Conservation (phyloP, 53 echinoderm and acorn worm species). For the Mesocentrotus franciscanus region DNA sequence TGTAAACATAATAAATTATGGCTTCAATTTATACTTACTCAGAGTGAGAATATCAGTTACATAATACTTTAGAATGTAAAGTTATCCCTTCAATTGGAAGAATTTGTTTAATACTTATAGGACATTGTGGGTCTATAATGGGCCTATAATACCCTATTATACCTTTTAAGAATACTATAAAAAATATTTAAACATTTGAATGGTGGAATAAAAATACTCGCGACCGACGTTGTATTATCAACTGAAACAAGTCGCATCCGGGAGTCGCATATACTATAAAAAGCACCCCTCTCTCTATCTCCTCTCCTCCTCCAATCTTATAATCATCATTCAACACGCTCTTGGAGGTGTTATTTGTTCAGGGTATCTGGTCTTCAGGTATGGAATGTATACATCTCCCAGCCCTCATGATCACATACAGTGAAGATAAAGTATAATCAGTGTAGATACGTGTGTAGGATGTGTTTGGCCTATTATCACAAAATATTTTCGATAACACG, state of each 20-base stretch:
- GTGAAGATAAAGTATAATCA: conserved; percentile 19
- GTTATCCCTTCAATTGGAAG: no score
- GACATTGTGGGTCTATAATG: no score
- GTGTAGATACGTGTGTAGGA: not conserved
- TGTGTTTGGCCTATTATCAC: conserved; percentile 36
- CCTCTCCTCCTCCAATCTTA: not conserved
- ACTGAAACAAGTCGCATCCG: not conserved
- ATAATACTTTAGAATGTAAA: no score
- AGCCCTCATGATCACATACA: not conserved
- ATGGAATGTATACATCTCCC: conserved; percentile 13
- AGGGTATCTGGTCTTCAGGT: not conserved
- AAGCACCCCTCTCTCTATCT: not conserved
- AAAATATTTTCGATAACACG: conserved; percentile 20
- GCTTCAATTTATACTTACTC: no score
- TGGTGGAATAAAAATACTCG: not conserved
- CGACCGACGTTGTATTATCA: not conserved
- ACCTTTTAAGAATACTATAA: no score
- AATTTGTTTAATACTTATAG: no score
- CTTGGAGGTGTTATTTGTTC: conserved; percentile 32
- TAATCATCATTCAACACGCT: conserved; percentile 9
- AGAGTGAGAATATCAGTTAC: no score
- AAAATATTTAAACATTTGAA: no score
- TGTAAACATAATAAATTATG: no score
- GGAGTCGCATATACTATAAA: not conserved
- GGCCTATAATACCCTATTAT: no score